Conservation (phyloP, 2,888 invertebrate species). For the Polymixis flavicincta region DNA sequence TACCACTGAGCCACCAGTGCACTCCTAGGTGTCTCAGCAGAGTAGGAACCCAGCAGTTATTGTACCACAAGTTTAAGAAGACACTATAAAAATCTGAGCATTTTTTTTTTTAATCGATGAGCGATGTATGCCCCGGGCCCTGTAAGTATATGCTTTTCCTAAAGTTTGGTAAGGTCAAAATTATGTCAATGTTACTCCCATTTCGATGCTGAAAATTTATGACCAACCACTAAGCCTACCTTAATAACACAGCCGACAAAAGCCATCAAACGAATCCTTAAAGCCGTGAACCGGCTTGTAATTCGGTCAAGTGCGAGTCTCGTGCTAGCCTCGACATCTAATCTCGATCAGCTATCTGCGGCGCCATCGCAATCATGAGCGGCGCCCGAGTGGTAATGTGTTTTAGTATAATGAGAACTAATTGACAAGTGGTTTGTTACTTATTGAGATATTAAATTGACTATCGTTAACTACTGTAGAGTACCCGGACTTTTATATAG, state of each 20-base stretch:
- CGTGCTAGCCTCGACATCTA: slow-evolving; percentile 56
- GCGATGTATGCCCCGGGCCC: no score
- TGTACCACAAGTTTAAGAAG: no score
- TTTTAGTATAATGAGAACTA: slow-evolving; percentile 57
- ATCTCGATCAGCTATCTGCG: slow-evolving; percentile 61
- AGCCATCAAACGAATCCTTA: slow-evolving; percentile 49
- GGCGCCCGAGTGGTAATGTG: slow-evolving; percentile 55
- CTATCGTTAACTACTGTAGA: background rate
- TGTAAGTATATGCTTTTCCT: background rate
- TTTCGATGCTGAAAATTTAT: slow-evolving; percentile 16
- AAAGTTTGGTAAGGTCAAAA: background rate
- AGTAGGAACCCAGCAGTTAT: no score
- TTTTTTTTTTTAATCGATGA: no score
- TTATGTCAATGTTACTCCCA: slow-evolving; percentile 5
- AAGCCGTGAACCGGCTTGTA: slow-evolving; percentile 48
- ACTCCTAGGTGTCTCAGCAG: no score
- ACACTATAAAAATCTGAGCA: no score
- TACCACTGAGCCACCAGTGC: no score
- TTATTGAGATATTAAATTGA: slow-evolving; percentile 42
- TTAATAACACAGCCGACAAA: slow-evolving; percentile 26
- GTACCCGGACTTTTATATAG: background rate
- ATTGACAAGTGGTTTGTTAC: slow-evolving; percentile 51
- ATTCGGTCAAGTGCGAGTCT: slow-evolving; percentile 62
- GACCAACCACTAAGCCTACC: background rate
- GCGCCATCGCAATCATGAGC: slow-evolving; percentile 56